These are phyloP conservation scores for Brachionus sp. DNA, from an alignment of 1,140 invertebrate species.

Conservation along the genomic window DNA sequence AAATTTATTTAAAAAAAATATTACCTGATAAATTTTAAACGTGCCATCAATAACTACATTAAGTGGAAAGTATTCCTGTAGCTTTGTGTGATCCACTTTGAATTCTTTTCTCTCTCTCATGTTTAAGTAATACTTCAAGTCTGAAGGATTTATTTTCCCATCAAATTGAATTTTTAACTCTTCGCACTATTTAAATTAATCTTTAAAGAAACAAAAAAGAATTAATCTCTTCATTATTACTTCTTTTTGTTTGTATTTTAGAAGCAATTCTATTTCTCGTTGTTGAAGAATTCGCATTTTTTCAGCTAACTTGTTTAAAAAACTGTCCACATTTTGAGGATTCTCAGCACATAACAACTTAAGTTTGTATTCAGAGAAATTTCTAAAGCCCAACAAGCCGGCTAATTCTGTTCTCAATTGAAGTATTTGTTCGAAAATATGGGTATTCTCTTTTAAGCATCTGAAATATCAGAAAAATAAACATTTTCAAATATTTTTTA, in stretches of 20 bases:
- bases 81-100: slow-evolving; percentile 62
- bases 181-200: slow-evolving; percentile 56
- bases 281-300: slow-evolving; percentile 61
- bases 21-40: slow-evolving; percentile 62
- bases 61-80: slow-evolving; percentile 64
- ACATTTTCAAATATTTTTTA: background rate
- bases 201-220: background rate
- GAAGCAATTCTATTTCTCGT: slow-evolving; percentile 58
- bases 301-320: slow-evolving; percentile 59
- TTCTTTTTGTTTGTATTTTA: slow-evolving; percentile 62
- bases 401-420: slow-evolving; percentile 61
- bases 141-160: slow-evolving; percentile 61
- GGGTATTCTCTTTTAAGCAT: slow-evolving; percentile 61
- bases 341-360: slow-evolving; percentile 64
- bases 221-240: slow-evolving; percentile 49
- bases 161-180: slow-evolving; percentile 59
- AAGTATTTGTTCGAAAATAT: slow-evolving; percentile 63
- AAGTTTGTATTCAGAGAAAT: slow-evolving; percentile 61
- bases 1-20: background rate
- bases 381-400: slow-evolving; percentile 60
- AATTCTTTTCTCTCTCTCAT: slow-evolving; percentile 62
- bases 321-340: slow-evolving; percentile 60
- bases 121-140: slow-evolving; percentile 62
- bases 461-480: slow-evolving; percentile 49
- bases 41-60: slow-evolving; percentile 62